A percentile compares a stretch with the other conserved stretches of the same genome.
phyloP scores from a whole-genome alignment of 2,113 vertebrate species.

The Rhineura floridana region DNA sequence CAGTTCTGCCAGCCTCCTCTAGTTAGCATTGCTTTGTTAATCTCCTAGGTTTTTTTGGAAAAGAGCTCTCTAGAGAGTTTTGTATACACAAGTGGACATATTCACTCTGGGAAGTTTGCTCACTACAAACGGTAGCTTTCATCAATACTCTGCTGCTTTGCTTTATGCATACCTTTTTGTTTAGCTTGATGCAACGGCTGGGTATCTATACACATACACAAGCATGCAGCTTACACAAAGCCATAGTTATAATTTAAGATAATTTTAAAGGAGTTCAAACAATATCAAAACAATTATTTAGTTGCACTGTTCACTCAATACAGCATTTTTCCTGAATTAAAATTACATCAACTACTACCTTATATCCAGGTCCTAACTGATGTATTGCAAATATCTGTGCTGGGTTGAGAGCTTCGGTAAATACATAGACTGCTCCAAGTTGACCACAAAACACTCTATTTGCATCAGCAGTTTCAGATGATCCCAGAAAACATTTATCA shows the following conservation, averaged over 20 bases:
- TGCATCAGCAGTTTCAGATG: conserved; percentile 95
- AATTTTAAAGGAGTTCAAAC: background rate
- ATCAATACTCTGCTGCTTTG: background rate
- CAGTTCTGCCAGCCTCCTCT: too few species aligned
- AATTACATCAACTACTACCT: conserved; percentile 77
- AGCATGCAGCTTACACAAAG: background rate
- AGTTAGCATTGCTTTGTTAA: too few species aligned
- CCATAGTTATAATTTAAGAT: background rate
- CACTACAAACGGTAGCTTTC: background rate
- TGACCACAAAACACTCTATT: conserved; percentile 97
- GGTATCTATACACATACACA: background rate
- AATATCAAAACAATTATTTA: background rate
- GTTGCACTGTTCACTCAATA: background rate
- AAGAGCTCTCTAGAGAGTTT: background rate
- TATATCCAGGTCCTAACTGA: conserved; percentile 95
- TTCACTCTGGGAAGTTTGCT: background rate
- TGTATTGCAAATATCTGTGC: conserved; percentile 98
- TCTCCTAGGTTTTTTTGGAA: background rate
- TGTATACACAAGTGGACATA: background rate
- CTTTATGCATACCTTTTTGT: conserved; percentile 22
- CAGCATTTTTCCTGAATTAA: background rate
- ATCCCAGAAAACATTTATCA: conserved; percentile 98
- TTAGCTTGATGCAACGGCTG: background rate
- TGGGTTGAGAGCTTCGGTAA: conserved; percentile 95
- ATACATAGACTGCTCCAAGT: conserved; percentile 94